A percentile compares a stretch with the other conserved stretches of the same genome.
phyloP scores from a whole-genome alignment of 2,113 vertebrate species.

The Eudyptes chrysolophus region DNA sequence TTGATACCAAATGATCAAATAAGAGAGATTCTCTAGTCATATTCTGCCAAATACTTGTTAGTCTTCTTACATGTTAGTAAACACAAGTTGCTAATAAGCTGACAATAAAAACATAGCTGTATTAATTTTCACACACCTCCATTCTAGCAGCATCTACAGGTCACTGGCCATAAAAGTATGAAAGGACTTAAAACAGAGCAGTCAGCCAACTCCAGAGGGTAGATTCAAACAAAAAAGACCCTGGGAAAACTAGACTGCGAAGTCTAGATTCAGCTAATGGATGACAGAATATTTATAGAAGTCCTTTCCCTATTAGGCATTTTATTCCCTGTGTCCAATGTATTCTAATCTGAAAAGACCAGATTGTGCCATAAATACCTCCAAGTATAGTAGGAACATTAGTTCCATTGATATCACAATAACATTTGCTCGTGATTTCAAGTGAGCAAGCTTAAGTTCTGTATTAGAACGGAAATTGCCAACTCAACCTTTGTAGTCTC shows the following conservation, averaged over 20 bases:
- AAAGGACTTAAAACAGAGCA: background rate
- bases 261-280: background rate
- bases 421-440: background rate
- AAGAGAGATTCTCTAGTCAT: background rate
- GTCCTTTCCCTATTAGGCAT: background rate
- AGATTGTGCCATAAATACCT: background rate
- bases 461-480: background rate
- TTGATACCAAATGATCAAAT: background rate
- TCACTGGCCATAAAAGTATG: background rate
- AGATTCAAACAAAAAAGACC: background rate
- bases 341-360: background rate
- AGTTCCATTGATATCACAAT: background rate
- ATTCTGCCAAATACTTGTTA: background rate
- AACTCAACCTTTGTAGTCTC: background rate
- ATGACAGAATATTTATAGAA: background rate
- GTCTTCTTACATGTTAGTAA: background rate
- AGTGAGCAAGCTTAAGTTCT: background rate
- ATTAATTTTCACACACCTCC: background rate
- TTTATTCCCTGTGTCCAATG: background rate
- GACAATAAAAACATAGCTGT: background rate
- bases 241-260: background rate
- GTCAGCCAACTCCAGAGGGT: background rate
- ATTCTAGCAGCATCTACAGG: background rate
- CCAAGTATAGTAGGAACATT: background rate
- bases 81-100: background rate